Base-by-base conservation (phyloP, 2,888 invertebrate genomes). In the Actias luna region DNA sequence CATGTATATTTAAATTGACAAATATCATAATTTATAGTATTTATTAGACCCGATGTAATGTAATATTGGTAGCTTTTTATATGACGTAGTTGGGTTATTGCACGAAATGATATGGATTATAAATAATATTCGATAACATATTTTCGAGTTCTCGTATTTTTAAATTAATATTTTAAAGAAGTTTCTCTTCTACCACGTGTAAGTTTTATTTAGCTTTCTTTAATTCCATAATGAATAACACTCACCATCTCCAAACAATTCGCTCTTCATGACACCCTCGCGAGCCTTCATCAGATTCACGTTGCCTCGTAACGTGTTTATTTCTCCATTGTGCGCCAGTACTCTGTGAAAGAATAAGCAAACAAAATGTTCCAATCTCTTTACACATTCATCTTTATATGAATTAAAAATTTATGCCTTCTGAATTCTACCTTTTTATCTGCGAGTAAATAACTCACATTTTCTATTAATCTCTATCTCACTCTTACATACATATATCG, bases 291-390 rank as follows among this genome's bases (percentile, higher is more conserved):
- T 99, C 72, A 98, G 94, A 90, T 99, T 99, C 10, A 99, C 98
- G 87, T 99, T 99, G 74, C 99, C 99, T 68, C 99, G 95, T 73
- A 99, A 94, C 16, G 99, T 99, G 93, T 99, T 99, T 88, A 99
- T 99, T 93, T 99, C 99, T 69, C 99, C 99, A 92, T 99, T 99
- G 93, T 99, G 99, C 67, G 99, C 99, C 74, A 99, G 93, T 80
- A 97, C 95, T 83, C 98, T 96, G 85, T 0, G 81, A 82, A 55
- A 0, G 50, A 3, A 8, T 14, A 52, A 60, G 61, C 61, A 57
- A 25, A 42, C 33, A 33, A 16, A 4, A 5, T 39, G 5, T n/a
- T n/a, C n/a, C n/a, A n/a, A n/a, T n/a, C n/a, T n/a, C 4, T 39
- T 1, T 14, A n/a, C n/a, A n/a, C 3, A 39, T n/a, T n/a, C 39